phyloP scores from a whole-genome alignment of 2,888 invertebrate genomes.

The Heliconius cydno region DNA sequence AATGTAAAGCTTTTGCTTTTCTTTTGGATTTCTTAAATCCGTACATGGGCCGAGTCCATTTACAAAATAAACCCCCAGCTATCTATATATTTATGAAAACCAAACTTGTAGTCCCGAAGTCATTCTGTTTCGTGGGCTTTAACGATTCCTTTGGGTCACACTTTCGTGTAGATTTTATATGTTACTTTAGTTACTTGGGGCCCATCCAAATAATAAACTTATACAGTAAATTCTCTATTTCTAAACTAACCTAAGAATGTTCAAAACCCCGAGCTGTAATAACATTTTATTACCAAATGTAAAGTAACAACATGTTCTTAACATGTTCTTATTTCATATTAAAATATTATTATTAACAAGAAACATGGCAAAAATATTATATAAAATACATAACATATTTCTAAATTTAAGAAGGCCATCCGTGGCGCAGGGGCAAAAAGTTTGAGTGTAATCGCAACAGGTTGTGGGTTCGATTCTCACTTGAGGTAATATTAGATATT shows the following conservation, averaged over 20 bases:
- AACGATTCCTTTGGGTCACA: conserved; percentile 67
- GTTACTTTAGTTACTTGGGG: conserved; percentile 48
- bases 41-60: not conserved
- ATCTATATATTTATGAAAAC: conserved; percentile 33
- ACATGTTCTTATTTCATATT: not conserved
- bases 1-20: no score
- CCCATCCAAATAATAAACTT: conserved; percentile 43
- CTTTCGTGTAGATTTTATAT: conserved; percentile 56
- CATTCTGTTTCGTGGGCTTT: conserved; percentile 54
- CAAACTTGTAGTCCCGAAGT: conserved; percentile 53
- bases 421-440: no score
- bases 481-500: no score
- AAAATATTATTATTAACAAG: not conserved
- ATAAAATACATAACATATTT: not conserved
- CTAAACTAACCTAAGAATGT: conserved; percentile 33
- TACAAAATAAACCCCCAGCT: conserved; percentile 5
- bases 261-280: conserved; percentile 16
- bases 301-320: not conserved
- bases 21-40: not conserved
- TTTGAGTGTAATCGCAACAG: no score
- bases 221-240: conserved; percentile 42
- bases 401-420: no score
- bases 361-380: not conserved
- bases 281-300: conserved; percentile 39
- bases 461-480: no score